Evolutionary conservation across 2,113 vertebrate genomes (phyloP), one percentile per base, ranked within the genome.

Genomic region (Vimba vimba): DNA sequence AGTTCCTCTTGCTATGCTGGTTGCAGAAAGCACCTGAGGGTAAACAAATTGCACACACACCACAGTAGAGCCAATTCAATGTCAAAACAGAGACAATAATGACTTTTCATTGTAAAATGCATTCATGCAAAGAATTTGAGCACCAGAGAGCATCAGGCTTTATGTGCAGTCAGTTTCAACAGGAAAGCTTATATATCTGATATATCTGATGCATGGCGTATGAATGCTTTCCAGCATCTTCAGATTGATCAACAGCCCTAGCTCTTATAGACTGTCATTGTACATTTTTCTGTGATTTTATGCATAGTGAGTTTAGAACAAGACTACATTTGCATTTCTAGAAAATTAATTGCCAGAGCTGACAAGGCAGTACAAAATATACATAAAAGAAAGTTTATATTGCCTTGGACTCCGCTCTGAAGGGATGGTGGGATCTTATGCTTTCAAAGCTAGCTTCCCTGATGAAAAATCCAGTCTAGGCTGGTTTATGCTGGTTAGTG

Each of bases 1-100:
- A n/a, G 79, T 92, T 71, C 19, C 87, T 90, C 7, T 33, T 50
- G 86, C 33, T 17, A 39, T 25, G 76, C 78, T n/a, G 8, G 83
- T 45, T 9, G 60, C 21, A 39, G 6, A 66, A 9, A 39, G 33
- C 19, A 33, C 66, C 75, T 77, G 36, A 11, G 8, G 69, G 36
- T 43, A 33, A 25, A 2, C 11, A 79, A 60, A 79, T 36, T 30
- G 47, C 55, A 55, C 25, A 23, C 80, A 82, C 19, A 39, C 21
- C 50, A 39, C 21, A 71, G 47, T 10, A 55, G 19, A 83, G 64
- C 10, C 21, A 10, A 57, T 19, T 83, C 12, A 27, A 8, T 59
- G 23, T 83, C 68, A 83, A 71, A 55, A 59, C 33, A 10, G 75
- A 76, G 8, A 81, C 17, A 81, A 50, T 33, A 5, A 64, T 47